Evolutionary conservation across 1,140 invertebrate genomes (phyloP), one percentile per base, ranked within the genome.

Genomic region (Meloidogyne floridensis): DNA sequence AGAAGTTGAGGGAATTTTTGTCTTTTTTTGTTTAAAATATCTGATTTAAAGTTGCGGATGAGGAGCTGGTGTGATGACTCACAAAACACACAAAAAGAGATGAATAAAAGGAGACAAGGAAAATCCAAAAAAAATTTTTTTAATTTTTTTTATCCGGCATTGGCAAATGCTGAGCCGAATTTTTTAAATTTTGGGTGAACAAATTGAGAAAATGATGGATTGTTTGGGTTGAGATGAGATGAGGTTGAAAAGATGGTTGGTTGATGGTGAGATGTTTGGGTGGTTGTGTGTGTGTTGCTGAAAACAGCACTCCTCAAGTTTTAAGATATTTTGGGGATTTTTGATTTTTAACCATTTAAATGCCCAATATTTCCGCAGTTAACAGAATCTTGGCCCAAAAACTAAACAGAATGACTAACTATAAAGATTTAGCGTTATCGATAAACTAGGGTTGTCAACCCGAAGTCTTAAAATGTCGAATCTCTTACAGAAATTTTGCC

Each of bases 281-380:
- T 20, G 71, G 7, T 20, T 72, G 32, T 32, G 47, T 47, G 8
- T 72, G 71, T 42, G 42, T 20, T n/a, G 80, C 18, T 81, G 77
- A 70, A 82, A 72, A 72, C 65, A 69, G 81, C 77, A 54, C 69
- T 82, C 74, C 43, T 59, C 47, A 47, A 47, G 47, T 8, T 47
- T 32, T 47, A 47, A 47, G 47, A 47, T 47, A 47, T 47, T 32
- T 32, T 47, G 47, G 47, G 47, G 4, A 47, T 47, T 6, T 6
- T 4, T 47, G 32, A 32, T 32, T 32, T 32, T 32, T 32, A 32
- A 32, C 32, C 32, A 32, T 32, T 32, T 32, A 32, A 32, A 32
- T 32, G 32, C 32, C 32, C 32, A 32, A 20, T 32, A 32, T 32
- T 32, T 32, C 32, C 32, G 32, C 32, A 32, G 32, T 32, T 32